These are phyloP conservation scores for Suncus etruscus DNA, from an alignment of 2,113 vertebrate species.

Conservation along the genomic window DNA sequence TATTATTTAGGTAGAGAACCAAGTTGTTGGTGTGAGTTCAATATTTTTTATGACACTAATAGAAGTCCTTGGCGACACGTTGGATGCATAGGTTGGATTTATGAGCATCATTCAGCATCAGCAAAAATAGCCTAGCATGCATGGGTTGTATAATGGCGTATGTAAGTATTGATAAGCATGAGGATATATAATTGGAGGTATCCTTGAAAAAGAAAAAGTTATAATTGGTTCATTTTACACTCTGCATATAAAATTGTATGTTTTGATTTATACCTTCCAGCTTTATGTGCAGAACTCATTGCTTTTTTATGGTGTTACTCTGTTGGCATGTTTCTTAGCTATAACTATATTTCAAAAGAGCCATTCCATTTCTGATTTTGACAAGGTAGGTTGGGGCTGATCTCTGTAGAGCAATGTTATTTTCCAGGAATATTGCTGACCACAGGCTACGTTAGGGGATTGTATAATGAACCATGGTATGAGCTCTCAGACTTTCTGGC, in stretches of 20 bases:
- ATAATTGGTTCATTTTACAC: slow-evolving; percentile 19
- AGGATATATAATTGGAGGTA: slow-evolving; percentile 33
- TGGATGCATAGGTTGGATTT: not conserved
- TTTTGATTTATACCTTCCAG: slow-evolving; percentile 32
- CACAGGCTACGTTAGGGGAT: not conserved
- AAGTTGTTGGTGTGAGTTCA: not conserved
- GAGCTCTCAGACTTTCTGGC: not conserved
- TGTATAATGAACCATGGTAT: not conserved
- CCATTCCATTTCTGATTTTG: slow-evolving; percentile 24
- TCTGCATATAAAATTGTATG: not conserved
- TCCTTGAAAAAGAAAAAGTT: slow-evolving; percentile 48
- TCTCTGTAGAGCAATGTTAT: slow-evolving; percentile 19
- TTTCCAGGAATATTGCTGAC: not conserved
- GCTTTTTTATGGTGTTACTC: not conserved
- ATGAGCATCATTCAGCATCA: not conserved
- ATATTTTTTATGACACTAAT: not conserved
- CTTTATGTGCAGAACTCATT: not conserved
- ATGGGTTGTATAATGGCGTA: not conserved
- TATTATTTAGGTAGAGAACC: slow-evolving; percentile 3
- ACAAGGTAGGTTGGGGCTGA: not conserved
- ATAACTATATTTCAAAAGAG: not conserved
- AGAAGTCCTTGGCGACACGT: not conserved
- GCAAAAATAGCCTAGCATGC: not conserved
- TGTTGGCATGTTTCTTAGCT: not conserved
- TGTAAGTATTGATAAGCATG: slow-evolving; percentile 44